Percentiles rank a stretch among this genome's conserved stretches.
phyloP scores from a whole-genome alignment of 23 tunicate species.

The Halocynthia roretzi region DNA sequence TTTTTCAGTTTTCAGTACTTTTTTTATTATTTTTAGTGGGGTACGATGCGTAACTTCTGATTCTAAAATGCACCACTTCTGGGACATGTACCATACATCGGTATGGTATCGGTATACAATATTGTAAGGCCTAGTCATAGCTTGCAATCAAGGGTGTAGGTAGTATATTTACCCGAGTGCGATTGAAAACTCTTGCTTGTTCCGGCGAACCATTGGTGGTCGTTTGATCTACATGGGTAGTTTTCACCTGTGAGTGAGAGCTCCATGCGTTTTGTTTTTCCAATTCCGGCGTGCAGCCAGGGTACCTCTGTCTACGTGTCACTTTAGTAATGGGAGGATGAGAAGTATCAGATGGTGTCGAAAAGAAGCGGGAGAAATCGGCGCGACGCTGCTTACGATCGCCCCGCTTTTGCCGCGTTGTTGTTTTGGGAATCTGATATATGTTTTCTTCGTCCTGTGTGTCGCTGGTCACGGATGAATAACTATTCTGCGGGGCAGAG shows the following conservation, averaged over 20 bases:
- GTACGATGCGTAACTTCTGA: no score
- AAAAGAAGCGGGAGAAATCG: neutral
- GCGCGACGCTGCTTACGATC: neutral
- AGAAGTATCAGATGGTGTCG: constrained; percentile 6
- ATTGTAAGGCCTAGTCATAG: no score
- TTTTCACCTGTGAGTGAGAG: constrained; percentile 2
- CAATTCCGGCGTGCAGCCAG: no score
- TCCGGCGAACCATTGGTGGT: neutral
- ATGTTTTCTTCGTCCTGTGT: neutral
- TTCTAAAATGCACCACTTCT: no score
- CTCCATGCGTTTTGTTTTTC: neutral
- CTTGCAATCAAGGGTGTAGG: no score
- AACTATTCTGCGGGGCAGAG: neutral
- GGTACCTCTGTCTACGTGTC: constrained; percentile 1
- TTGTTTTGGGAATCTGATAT: neutral
- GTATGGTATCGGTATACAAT: no score
- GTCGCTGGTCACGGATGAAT: neutral
- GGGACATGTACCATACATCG: no score
- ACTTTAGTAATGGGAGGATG: constrained; percentile 22
- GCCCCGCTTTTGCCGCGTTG: neutral
- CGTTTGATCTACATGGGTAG: neutral
- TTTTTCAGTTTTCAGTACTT: no score
- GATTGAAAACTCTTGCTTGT: neutral
- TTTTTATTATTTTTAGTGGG: no score
- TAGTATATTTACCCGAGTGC: neutral